Evolutionary conservation across 1,140 invertebrate species (phyloP), one percentile per base, ranked within the genome.

Genomic region (Brachionus koreanus): DNA sequence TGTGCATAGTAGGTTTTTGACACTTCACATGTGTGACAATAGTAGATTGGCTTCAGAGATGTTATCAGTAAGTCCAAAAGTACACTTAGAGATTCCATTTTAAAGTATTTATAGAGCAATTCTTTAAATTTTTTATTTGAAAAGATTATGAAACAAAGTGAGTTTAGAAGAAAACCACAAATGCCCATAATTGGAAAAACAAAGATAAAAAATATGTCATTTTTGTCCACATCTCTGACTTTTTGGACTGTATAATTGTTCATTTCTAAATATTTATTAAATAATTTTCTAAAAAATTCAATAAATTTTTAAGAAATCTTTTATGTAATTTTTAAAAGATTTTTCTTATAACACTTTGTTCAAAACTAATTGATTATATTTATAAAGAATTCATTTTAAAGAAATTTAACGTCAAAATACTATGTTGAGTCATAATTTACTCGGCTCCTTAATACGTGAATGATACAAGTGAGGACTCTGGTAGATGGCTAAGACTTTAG

Each of bases 61-160:
- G 67, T 23, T 3, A 42, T 42, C 16, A 72, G 35, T 7, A 72
- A 42, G 16, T 72, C 67, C 13, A 72, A 9, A 4, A 72, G 37
- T 9, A 72, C 16, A 16, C n/a, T 16, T 9, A 72, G 42, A 39
- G 35, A 42, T 72, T 72, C 67, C 67, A 72, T 72, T 72, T 42
- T 72, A 10, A 72, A 35, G 19, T 72, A 72, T 23, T 72, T 72
- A 16, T 72, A 72, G 5, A 72, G 10, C 10, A 72, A 39, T 16
- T 72, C 33, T 42, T 72, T 72, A 19, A 72, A 72, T 39, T 72
- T 9, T 42, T 6, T 13, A 72, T 72, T 72, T 25, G 67, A 72
- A 72, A 39, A 10, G 3, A 72, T 19, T 3, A 72, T 16, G 9
- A 72, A 72, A 42, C 67, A 39, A 1, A 42, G 13, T 23, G 0